phyloP scores from a whole-genome alignment of 2,888 invertebrate species.

The Embidobia sp. region DNA sequence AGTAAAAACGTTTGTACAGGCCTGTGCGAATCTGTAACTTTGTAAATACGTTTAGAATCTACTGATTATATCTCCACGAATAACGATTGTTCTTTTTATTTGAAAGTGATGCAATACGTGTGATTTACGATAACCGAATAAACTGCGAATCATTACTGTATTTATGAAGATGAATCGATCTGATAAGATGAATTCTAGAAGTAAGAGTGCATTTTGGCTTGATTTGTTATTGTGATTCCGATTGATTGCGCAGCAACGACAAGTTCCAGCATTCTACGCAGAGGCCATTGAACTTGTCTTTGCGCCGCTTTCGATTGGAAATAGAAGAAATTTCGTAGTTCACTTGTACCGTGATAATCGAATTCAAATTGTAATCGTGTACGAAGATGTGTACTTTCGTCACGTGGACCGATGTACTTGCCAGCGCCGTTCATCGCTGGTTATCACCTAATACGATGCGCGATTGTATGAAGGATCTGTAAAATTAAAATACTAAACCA shows the following conservation, averaged over 20 bases:
- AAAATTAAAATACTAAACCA: too few relatives aligned
- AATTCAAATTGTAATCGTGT: not conserved
- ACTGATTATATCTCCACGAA: constrained; percentile 52
- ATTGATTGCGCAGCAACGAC: constrained; percentile 20
- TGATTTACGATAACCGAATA: constrained; percentile 52
- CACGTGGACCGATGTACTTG: constrained; percentile 25
- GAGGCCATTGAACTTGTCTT: not conserved
- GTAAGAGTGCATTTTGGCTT: constrained; percentile 51
- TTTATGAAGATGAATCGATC: constrained; percentile 61
- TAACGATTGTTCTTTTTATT: constrained; percentile 51
- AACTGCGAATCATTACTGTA: constrained; percentile 45
- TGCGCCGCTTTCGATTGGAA: constrained; percentile 23
- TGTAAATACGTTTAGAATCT: constrained; percentile 58
- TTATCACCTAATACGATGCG: constrained; percentile 14
- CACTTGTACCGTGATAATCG: constrained; percentile 11
- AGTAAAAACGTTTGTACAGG: constrained; percentile 48
- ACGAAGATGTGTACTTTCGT: constrained; percentile 22
- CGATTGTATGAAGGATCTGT: constrained; percentile 39
- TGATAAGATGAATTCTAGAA: constrained; percentile 47
- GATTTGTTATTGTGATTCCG: constrained; percentile 43
- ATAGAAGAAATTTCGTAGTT: constrained; percentile 32
- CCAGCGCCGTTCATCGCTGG: constrained; percentile 4
- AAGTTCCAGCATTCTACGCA: not conserved
- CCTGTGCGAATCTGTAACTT: constrained; percentile 48
- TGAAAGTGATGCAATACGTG: constrained; percentile 62